Conservation (phyloP, 1,140 invertebrate genomes). For the Drosophila suzukii region DNA sequence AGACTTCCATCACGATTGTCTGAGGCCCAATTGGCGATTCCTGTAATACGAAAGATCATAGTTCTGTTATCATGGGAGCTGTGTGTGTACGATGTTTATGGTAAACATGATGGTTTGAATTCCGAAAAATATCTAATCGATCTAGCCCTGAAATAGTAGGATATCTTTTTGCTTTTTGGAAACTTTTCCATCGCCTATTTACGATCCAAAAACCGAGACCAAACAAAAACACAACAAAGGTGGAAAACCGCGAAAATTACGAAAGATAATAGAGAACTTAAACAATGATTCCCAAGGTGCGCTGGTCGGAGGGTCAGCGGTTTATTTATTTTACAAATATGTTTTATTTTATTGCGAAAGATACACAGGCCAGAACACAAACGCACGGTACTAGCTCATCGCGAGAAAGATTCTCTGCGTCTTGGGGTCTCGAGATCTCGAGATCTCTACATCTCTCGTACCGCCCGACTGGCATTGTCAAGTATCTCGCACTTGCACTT, state of each 20-base stretch:
- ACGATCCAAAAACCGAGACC: conserved; percentile 38
- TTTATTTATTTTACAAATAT: conserved; percentile 79
- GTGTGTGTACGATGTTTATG: not conserved
- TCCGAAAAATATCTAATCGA: conserved; percentile 30
- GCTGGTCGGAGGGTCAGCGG: conserved; percentile 11
- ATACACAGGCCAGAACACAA: conserved; percentile 23
- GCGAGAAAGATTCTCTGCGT: conserved; percentile 8
- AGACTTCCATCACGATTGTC: conserved; percentile 81
- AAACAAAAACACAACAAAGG: conserved; percentile 24
- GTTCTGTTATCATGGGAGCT: conserved; percentile 11
- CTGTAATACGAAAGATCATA: conserved; percentile 65
- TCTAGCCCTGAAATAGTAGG: conserved; percentile 20
- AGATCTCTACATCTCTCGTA: conserved; percentile 18
- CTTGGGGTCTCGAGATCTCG: conserved; percentile 4
- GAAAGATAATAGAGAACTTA: conserved; percentile 21
- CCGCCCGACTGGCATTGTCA: conserved; percentile 30
- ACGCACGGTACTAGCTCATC: not conserved
- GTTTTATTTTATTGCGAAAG: conserved; percentile 73
- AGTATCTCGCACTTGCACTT: conserved; percentile 62
- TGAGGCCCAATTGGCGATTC: conserved; percentile 81
- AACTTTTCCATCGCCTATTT: conserved; percentile 42
- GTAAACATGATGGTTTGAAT: conserved; percentile 21
- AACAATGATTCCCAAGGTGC: conserved; percentile 58
- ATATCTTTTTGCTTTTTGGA: conserved; percentile 17
- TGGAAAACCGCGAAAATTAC: conserved; percentile 19